A percentile compares a stretch with the other conserved stretches of the same genome.
Conservation (phyloP, 1,140 invertebrate genomes). For the Drosophila erecta region DNA sequence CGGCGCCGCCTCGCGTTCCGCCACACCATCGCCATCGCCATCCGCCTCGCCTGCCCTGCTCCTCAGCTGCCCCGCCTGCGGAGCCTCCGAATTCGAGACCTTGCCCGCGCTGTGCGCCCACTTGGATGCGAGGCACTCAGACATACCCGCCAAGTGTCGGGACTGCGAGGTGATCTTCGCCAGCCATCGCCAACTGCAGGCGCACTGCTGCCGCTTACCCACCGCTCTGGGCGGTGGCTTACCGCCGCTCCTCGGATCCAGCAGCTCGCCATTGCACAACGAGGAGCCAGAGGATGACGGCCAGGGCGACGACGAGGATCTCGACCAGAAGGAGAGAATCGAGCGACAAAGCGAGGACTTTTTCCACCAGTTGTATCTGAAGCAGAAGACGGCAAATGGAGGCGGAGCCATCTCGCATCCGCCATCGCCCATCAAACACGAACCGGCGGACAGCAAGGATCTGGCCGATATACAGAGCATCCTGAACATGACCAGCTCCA, state of each 20-base stretch:
- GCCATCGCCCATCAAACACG: conserved; percentile 68
- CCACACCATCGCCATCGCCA: conserved; percentile 25
- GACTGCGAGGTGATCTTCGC: conserved; percentile 89
- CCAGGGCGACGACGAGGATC: conserved; percentile 25
- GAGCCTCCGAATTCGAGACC: conserved; percentile 87
- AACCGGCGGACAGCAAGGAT: conserved; percentile 86
- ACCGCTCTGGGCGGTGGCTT: not conserved
- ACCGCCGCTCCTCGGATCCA: conserved; percentile 52
- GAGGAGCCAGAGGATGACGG: conserved; percentile 13
- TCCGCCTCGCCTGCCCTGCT: conserved; percentile 4
- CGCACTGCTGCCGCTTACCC: conserved; percentile 84
- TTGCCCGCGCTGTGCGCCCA: conserved; percentile 88
- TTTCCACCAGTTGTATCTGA: conserved; percentile 91
- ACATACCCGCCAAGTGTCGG: conserved; percentile 89
- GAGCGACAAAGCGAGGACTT: conserved; percentile 89
- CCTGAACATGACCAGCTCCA: conserved; percentile 89
- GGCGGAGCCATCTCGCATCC: conserved; percentile 15
- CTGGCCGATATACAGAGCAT: conserved; percentile 94
- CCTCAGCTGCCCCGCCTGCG: conserved; percentile 87
- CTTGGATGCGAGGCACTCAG: conserved; percentile 89
- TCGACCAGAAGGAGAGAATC: conserved; percentile 9
- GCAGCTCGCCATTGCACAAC: conserved; percentile 52
- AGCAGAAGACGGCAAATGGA: conserved; percentile 85
- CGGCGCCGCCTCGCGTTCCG: conserved; percentile 41
- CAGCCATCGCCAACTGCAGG: conserved; percentile 89